These are phyloP conservation scores for Sebastolobus alascanus DNA, from an alignment of 2,797 vertebrate species.

Conservation along the genomic window DNA sequence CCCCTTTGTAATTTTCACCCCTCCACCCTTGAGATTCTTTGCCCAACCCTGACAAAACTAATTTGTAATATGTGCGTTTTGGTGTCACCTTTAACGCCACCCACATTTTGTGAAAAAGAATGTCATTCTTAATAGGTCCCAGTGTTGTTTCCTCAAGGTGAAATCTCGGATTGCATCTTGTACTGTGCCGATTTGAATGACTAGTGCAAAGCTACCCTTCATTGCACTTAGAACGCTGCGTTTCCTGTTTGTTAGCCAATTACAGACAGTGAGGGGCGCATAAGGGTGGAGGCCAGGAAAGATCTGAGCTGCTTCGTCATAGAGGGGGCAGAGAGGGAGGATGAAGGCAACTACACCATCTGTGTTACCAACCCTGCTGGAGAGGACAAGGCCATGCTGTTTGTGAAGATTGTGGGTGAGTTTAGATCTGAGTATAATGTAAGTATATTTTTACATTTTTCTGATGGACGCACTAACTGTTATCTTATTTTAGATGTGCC, in stretches of 20 bases:
- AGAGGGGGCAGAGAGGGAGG: conserved; percentile 89
- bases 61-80: neutral
- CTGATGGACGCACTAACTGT: neutral
- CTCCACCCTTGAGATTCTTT: neutral
- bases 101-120: neutral
- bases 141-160: neutral
- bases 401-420: conserved; percentile 92
- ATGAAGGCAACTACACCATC: conserved; percentile 91
- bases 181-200: neutral
- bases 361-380: conserved; percentile 89
- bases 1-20: neutral
- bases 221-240: neutral
- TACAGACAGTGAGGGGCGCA: conserved; percentile 79
- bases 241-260: conserved; percentile 76
- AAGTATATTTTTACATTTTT: neutral
- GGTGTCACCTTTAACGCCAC: neutral
- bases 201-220: neutral
- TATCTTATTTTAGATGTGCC: conserved; percentile 86
- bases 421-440: neutral
- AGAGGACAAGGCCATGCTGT: conserved; percentile 89
- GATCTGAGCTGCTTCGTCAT: conserved; percentile 91
- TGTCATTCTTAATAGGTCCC: neutral
- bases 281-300: conserved; percentile 84
- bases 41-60: neutral
- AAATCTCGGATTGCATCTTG: neutral